These are phyloP conservation scores for Diachasma alloeum DNA, from an alignment of 1,140 invertebrate genomes.

Conservation along the genomic window DNA sequence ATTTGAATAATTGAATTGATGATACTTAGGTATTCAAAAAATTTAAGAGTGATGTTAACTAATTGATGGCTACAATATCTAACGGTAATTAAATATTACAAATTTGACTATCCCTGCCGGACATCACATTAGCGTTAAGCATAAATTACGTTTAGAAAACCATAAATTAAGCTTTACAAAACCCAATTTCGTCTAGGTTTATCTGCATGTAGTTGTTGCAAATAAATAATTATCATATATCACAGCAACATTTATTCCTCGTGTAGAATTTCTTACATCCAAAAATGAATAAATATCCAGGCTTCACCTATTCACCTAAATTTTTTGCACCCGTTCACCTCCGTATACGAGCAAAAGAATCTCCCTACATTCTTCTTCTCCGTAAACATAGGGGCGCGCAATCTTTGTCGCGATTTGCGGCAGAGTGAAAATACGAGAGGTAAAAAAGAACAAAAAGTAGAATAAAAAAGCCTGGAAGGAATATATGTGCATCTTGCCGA, in stretches of 20 bases:
- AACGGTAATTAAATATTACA: too few relatives aligned
- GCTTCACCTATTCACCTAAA: neutral
- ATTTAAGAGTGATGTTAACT: too few relatives aligned
- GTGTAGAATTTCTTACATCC: neutral
- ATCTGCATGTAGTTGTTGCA: too few relatives aligned
- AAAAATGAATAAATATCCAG: neutral
- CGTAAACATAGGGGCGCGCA: conserved; percentile 8
- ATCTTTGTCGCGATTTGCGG: conserved; percentile 28
- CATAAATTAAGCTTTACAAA: too few relatives aligned
- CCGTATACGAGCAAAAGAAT: neutral
- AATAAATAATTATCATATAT: too few relatives aligned
- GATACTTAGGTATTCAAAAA: too few relatives aligned
- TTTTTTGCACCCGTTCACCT: neutral
- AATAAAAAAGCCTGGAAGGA: neutral
- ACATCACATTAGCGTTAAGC: too few relatives aligned
- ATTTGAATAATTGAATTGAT: too few relatives aligned
- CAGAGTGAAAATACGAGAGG: conserved; percentile 9
- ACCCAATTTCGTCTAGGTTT: too few relatives aligned
- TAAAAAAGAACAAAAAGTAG: neutral
- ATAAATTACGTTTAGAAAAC: too few relatives aligned
- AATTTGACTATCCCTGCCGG: too few relatives aligned
- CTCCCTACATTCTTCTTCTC: neutral
- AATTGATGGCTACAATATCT: too few relatives aligned
- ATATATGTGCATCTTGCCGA: neutral
- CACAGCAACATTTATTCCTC: neutral